phyloP scores from a whole-genome alignment of 2,113 vertebrate species.

The Kobus ellipsiprymnus region DNA sequence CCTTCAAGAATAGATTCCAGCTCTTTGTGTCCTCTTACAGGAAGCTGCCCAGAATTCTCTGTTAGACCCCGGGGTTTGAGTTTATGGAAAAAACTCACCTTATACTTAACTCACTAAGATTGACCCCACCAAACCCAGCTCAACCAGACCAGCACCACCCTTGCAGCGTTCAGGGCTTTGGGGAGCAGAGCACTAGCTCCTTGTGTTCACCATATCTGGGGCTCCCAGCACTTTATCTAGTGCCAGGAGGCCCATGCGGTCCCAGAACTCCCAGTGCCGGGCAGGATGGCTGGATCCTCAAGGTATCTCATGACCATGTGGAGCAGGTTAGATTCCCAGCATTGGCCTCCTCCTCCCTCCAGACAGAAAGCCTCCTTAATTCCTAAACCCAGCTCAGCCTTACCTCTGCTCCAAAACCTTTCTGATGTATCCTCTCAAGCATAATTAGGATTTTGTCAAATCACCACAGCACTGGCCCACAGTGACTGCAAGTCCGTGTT shows the following conservation, averaged over 20 bases:
- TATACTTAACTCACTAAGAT: neutral
- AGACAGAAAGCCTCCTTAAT: neutral
- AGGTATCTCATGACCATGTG: neutral
- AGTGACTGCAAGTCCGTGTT: neutral
- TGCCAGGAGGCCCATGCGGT: neutral
- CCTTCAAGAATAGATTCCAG: neutral
- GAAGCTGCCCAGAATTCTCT: neutral
- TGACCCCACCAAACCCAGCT: neutral
- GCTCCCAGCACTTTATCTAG: neutral
- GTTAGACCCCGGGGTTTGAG: neutral
- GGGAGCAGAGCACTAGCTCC: neutral
- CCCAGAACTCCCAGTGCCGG: fast-evolving
- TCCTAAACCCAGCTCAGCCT: neutral
- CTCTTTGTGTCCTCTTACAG: neutral
- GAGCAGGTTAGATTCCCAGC: neutral
- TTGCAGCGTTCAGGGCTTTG: neutral
- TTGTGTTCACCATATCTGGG: neutral
- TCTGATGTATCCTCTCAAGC: neutral
- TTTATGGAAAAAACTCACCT: neutral
- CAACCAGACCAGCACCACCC: neutral
- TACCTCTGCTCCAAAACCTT: neutral
- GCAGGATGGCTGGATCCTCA: neutral
- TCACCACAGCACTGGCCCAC: neutral
- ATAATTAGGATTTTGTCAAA: neutral
- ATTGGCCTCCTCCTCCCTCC: neutral